These are phyloP conservation scores for Acanthurus lineatus DNA, from an alignment of 2,797 vertebrate genomes.

Conservation along the genomic window DNA sequence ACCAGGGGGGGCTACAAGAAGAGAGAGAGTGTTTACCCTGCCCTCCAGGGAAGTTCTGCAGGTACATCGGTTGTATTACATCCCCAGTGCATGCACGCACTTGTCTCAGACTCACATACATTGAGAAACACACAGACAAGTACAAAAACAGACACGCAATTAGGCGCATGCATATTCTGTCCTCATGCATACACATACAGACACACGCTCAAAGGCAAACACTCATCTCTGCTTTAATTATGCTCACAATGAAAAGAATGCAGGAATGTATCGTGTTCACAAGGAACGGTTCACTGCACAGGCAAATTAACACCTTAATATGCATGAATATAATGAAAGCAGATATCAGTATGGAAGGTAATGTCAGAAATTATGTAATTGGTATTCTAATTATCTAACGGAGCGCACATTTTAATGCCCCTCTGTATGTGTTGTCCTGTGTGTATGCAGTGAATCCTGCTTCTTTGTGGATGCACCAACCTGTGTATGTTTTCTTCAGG, in stretches of 20 bases:
- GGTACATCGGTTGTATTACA: constrained; percentile 69
- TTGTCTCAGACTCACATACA: constrained; percentile 1
- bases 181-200: background rate
- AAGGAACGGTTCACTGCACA: constrained; percentile 49
- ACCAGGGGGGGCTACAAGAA: constrained; percentile 85
- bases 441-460: background rate
- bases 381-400: constrained; percentile 40
- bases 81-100: background rate
- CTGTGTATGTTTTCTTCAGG: constrained; percentile 75
- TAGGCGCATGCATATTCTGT: background rate
- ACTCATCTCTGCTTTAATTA: constrained; percentile 41
- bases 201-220: constrained; percentile 38
- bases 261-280: constrained; percentile 30
- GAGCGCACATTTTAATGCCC: constrained; percentile 11
- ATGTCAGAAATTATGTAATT: constrained; percentile 30
- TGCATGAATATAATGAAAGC: constrained; percentile 43
- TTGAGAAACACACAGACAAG: background rate
- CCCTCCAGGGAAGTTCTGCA: constrained; percentile 92
- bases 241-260: constrained; percentile 36
- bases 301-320: constrained; percentile 45
- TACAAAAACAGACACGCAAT: background rate
- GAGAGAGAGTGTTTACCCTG: constrained; percentile 90
- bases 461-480: constrained; percentile 2
- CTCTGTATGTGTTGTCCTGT: background rate
- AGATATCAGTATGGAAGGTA: constrained; percentile 9